Evolutionary conservation across 2,113 vertebrate species (phyloP).

Genomic region (Neopipo cinnamomea): DNA sequence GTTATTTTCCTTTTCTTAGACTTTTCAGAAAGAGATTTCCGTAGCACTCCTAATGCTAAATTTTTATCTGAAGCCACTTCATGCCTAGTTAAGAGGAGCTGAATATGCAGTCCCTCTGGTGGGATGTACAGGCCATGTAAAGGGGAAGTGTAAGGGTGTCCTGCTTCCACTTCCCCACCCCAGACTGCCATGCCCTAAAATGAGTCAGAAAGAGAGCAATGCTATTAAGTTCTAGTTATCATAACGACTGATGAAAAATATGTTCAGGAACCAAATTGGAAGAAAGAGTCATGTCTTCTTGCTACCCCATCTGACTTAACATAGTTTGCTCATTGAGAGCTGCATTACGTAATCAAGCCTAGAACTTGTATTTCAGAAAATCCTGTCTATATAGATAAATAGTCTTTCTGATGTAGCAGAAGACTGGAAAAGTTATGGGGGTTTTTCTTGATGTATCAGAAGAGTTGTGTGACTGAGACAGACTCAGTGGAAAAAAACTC

Average conservation of each 20-base stretch:
- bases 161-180: neutral
- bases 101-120: neutral
- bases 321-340: neutral
- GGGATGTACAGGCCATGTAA: neutral
- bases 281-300: neutral
- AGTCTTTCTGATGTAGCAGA: neutral
- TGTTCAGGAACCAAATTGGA: neutral
- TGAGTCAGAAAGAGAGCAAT: neutral
- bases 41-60: neutral
- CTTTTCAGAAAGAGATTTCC: neutral
- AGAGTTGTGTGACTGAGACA: neutral
- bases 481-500: neutral
- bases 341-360: fast-evolving
- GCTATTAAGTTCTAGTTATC: neutral
- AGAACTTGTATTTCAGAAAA: neutral
- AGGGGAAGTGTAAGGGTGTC: neutral
- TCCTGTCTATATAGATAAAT: neutral
- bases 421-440: neutral
- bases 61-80: neutral
- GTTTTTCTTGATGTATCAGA: neutral
- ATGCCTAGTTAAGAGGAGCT: neutral
- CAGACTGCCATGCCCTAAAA: neutral
- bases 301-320: neutral
- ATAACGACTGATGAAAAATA: neutral
- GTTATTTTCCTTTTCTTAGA: neutral